Evolutionary conservation across 1,140 invertebrate genomes (phyloP).

Genomic region (Danaus melanippus): DNA sequence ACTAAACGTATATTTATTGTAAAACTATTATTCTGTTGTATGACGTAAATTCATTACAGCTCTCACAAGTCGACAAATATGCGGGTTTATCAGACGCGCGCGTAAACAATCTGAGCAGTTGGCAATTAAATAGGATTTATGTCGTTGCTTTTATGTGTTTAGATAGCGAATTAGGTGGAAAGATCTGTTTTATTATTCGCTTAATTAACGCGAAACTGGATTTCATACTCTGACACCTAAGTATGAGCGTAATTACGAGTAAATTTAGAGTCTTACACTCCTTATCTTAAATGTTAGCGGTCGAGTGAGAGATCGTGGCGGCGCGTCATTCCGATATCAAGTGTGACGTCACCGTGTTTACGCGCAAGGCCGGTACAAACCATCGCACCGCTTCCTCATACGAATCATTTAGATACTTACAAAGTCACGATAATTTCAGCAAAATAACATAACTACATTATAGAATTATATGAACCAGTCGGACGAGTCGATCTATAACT

Average conservation of each 20-base stretch:
- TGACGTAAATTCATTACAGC: constrained; percentile 7
- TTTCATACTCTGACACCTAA: too few species aligned
- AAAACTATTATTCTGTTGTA: constrained; percentile 4
- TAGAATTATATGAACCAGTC: constrained; percentile 15
- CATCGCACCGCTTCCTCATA: constrained; percentile 27
- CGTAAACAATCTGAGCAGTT: constrained; percentile 24
- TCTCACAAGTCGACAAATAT: constrained; percentile 9
- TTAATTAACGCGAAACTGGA: too few species aligned
- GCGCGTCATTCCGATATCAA: constrained; percentile 43
- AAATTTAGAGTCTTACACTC: constrained; percentile 5
- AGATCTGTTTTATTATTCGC: neutral
- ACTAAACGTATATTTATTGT: neutral
- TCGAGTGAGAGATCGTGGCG: constrained; percentile 20
- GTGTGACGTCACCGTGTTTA: constrained; percentile 42
- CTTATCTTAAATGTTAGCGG: constrained; percentile 23
- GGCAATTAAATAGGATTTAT: constrained; percentile 4
- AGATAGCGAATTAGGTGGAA: constrained; percentile 14
- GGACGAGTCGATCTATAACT: constrained; percentile 13
- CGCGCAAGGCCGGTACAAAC: constrained; percentile 46
- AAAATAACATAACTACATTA: neutral
- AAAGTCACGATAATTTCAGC: constrained; percentile 10
- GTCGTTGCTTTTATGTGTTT: constrained; percentile 16
- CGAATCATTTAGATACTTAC: constrained; percentile 6
- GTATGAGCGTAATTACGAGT: too few species aligned
- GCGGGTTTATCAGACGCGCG: constrained; percentile 21